phyloP scores from a whole-genome alignment of 2,888 invertebrate genomes.

The Amaurobius ferox region DNA sequence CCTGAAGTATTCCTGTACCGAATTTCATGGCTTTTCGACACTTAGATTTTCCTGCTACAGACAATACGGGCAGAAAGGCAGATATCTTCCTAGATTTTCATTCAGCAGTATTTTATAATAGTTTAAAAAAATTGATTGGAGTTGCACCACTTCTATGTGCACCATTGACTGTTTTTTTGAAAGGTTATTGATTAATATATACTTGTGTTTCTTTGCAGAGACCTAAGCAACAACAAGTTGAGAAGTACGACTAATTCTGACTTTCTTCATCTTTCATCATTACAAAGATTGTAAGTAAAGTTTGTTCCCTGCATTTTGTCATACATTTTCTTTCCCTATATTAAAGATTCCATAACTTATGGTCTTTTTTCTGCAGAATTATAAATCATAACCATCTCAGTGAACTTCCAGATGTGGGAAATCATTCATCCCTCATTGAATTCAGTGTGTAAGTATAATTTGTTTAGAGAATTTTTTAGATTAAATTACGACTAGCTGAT shows the following conservation, averaged over 20 bases:
- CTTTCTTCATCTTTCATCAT: conserved; percentile 79
- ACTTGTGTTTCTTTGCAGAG: conserved; percentile 78
- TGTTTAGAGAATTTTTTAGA: too few relatives aligned
- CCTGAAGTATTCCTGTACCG: too few relatives aligned
- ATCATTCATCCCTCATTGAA: conserved; percentile 78
- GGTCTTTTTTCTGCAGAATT: conserved; percentile 77
- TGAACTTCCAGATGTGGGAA: conserved; percentile 80
- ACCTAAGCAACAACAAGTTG: conserved; percentile 81
- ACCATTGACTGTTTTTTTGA: too few relatives aligned
- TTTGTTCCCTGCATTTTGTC: neutral
- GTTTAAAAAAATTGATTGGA: too few relatives aligned
- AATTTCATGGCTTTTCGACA: too few relatives aligned
- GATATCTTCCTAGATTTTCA: too few relatives aligned
- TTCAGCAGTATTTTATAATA: too few relatives aligned
- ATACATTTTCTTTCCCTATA: conserved; percentile 37
- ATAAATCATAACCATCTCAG: conserved; percentile 81
- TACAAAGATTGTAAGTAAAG: conserved; percentile 80
- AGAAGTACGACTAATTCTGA: conserved; percentile 79
- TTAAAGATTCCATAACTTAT: neutral
- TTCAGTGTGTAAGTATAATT: conserved; percentile 80
- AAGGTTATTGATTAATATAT: too few relatives aligned
- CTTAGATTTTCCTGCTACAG: too few relatives aligned
- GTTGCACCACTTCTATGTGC: too few relatives aligned
- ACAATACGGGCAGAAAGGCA: too few relatives aligned
- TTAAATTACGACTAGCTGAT: too few relatives aligned